Evolutionary conservation across 2,797 vertebrate species (phyloP).

Genomic region (Microhierax caerulescens): DNA sequence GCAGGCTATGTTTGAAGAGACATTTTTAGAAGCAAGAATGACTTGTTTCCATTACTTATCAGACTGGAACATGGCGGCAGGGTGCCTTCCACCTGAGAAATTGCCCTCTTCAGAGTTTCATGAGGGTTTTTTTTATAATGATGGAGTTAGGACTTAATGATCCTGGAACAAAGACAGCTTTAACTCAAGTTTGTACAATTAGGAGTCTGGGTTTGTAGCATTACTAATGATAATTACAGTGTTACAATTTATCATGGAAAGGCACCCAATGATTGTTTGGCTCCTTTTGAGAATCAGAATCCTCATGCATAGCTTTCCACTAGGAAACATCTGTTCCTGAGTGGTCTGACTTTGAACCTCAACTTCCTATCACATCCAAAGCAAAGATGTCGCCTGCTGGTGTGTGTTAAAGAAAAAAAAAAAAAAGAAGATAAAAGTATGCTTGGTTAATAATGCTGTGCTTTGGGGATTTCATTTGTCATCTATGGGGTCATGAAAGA

Average conservation of each 20-base stretch:
- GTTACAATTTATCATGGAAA: background rate
- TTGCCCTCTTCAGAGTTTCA: background rate
- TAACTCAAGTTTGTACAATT: background rate
- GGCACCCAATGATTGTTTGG: background rate
- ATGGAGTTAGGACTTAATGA: background rate
- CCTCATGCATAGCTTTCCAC: constrained; percentile 27
- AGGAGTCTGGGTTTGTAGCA: background rate
- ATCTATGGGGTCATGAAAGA: background rate
- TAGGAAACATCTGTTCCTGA: constrained; percentile 31
- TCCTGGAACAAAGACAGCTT: constrained; percentile 20
- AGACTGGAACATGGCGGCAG: background rate
- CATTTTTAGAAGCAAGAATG: background rate
- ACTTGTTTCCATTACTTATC: background rate
- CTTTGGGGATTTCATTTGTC: constrained; percentile 40
- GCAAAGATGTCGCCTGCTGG: constrained; percentile 42
- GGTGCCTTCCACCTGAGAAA: constrained; percentile 38
- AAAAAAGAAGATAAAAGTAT: background rate
- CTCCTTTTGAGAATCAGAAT: background rate
- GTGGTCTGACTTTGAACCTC: constrained; percentile 23
- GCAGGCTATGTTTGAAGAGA: background rate
- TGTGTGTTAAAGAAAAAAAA: background rate
- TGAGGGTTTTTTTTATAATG: background rate
- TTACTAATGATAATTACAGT: constrained; percentile 23
- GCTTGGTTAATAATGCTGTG: constrained; percentile 27
- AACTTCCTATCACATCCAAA: background rate